A percentile compares a stretch with the other conserved stretches of the same genome.
Evolutionary conservation across 2,797 vertebrate genomes (phyloP).

Genomic region (Chiloscyllium punctatum): DNA sequence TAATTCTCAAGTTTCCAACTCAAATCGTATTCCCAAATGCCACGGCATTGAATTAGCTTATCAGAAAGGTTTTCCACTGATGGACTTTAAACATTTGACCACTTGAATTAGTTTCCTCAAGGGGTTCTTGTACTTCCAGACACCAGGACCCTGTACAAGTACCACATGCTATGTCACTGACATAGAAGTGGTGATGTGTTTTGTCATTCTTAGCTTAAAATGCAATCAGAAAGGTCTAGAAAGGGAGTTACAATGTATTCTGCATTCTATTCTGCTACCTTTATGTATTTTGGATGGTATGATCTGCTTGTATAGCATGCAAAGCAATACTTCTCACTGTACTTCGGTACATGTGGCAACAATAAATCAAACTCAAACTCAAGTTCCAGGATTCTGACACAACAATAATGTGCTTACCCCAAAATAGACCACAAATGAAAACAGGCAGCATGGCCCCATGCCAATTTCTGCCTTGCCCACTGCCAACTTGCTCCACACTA

Average conservation of each 20-base stretch:
- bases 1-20: background rate
- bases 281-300: too few relatives aligned
- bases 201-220: background rate
- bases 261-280: too few relatives aligned
- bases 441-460: background rate
- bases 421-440: background rate
- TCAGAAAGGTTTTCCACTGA: background rate
- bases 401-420: background rate
- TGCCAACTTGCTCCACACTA: background rate
- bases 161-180: background rate
- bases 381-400: too few relatives aligned
- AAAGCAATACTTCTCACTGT: too few relatives aligned
- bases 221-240: background rate
- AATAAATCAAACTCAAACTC: too few relatives aligned
- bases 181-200: background rate
- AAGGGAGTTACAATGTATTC: too few relatives aligned
- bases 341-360: too few relatives aligned
- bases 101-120: background rate
- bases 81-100: background rate
- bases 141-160: background rate
- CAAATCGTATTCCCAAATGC: background rate
- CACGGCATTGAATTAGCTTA: too few relatives aligned
- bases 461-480: background rate
- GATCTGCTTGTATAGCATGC: too few relatives aligned
- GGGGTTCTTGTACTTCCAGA: background rate